Base-by-base conservation (phyloP, 2,113 vertebrate genomes). In the Rattus rattus region DNA sequence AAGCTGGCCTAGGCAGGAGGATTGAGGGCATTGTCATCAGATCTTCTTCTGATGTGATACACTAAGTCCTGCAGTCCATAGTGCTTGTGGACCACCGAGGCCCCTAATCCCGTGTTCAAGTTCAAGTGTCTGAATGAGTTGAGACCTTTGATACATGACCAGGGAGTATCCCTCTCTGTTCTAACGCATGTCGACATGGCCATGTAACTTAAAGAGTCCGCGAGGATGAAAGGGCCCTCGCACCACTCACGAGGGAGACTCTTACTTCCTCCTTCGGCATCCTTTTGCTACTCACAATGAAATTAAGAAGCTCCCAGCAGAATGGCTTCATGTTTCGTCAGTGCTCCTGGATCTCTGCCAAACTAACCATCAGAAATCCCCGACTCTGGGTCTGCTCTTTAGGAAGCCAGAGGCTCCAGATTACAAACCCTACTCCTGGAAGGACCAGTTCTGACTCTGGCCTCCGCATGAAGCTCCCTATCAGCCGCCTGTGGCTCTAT, bases 41-140 rank as follows among this genome's bases (percentile, higher is more conserved):
- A 16, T 47, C 65, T 54, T 0, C 3, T 10, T n/a, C 5, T 0
- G 22, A 63, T 7, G 0, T 4, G 56, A 54, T 20, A 8, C 65
- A 69, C n/a, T 14, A 59, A 69, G 69, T 39, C 28, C 69, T 39
- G 63, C 7, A 65, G 63, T 26, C 24, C 24, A 65, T 26, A 65
- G 63, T 65, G 63, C 24, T 65, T 65, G 26, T n/a, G 24, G 63
- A 26, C 63, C 63, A 26, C 63, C 80, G 26, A n/a, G n/a, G n/a
- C n/a, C 2, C 5, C 36, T 39, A 12, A 83, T 26, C 36, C n/a
- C 14, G n/a, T 83, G 36, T 61, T n/a, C 54, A 83, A 56, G 22
- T 13, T 0, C 20, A 83, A 83, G 20, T 2, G 14, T n/a, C 36
- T 83, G 12, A 26, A 39, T 39, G 36, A 39, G n/a, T 54, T 39